phyloP scores from a whole-genome alignment of 2,888 invertebrate genomes.

The Lymantria dispar region DNA sequence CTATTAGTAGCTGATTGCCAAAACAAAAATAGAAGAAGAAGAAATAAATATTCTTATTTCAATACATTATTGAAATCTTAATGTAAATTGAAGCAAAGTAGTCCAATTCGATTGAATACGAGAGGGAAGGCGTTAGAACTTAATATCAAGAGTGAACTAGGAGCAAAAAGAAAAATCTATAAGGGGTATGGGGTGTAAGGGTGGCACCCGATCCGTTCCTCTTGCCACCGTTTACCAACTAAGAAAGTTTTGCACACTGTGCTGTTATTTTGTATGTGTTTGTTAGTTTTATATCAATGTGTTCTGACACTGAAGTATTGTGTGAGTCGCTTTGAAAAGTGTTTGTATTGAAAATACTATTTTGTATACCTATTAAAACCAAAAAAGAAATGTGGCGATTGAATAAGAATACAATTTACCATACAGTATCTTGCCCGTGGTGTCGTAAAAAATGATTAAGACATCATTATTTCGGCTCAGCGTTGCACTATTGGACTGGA shows the following conservation, averaged over 20 bases:
- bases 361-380: no score
- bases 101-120: constrained; percentile 9
- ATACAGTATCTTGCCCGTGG: no score
- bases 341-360: neutral
- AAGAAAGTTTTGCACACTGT: constrained; percentile 13
- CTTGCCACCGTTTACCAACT: constrained; percentile 28
- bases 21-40: no score
- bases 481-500: no score
- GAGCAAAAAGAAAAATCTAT: constrained; percentile 69
- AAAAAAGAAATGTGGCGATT: no score
- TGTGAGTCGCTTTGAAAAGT: neutral
- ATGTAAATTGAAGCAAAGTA: neutral
- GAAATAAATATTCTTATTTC: no score
- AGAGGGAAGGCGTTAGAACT: constrained; percentile 47
- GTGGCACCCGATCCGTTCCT: constrained; percentile 9
- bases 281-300: neutral
- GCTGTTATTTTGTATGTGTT: constrained; percentile 13
- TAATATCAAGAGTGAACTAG: constrained; percentile 58
- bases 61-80: no score
- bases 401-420: no score
- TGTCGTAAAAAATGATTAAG: no score
- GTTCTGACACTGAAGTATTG: neutral
- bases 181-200: constrained; percentile 31
- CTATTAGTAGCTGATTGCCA: no score
- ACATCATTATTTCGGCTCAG: no score